phyloP scores from a whole-genome alignment of 2,797 vertebrate genomes.

The Sandelia bainsii region DNA sequence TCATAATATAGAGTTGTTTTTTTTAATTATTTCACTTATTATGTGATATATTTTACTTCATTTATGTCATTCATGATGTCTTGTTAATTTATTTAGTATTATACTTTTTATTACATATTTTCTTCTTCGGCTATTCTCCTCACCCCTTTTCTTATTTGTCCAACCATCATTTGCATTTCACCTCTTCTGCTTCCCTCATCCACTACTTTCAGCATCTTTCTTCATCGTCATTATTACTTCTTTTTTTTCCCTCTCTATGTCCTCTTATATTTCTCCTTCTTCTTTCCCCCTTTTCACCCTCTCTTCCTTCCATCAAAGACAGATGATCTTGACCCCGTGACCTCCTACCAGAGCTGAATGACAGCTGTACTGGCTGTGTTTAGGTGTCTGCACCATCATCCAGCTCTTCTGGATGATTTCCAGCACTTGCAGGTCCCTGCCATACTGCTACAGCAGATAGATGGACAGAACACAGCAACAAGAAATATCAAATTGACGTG shows the following conservation, averaged over 20 bases:
- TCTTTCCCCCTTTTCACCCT: too few relatives aligned
- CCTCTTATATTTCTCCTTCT: neutral
- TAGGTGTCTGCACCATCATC: neutral
- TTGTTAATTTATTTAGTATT: too few relatives aligned
- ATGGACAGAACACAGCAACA: neutral
- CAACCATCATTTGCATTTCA: neutral
- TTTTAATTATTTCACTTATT: too few relatives aligned
- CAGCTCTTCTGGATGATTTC: neutral
- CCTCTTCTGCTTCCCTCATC: neutral
- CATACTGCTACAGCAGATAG: neutral
- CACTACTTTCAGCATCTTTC: neutral
- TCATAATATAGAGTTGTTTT: too few relatives aligned
- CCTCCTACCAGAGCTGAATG: neutral
- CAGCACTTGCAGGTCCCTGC: neutral
- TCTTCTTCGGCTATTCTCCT: neutral
- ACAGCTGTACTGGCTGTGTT: slow-evolving; percentile 4
- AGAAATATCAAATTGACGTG: neutral
- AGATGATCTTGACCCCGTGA: neutral
- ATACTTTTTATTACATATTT: too few relatives aligned
- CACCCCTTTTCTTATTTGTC: neutral
- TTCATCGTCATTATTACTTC: neutral
- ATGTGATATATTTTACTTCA: too few relatives aligned
- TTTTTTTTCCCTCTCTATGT: neutral
- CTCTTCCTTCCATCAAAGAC: neutral
- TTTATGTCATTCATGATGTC: too few relatives aligned